phyloP scores from a whole-genome alignment of 2,888 invertebrate species.

The Sarcophaga subvicina region DNA sequence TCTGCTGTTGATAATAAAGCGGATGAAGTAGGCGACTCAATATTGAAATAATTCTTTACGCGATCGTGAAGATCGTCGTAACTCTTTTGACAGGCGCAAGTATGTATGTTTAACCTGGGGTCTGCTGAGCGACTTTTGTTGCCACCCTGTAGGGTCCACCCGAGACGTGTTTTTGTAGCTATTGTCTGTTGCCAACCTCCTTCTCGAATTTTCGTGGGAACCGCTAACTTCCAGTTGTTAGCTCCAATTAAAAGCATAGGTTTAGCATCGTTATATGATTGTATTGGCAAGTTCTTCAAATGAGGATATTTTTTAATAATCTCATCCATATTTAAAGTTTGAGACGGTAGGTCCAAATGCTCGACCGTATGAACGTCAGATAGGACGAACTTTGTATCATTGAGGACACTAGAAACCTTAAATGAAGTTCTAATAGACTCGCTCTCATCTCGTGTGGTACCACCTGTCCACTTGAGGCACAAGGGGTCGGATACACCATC shows the following conservation, averaged over 20 bases:
- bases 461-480: constrained; percentile 39
- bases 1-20: background rate
- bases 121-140: background rate
- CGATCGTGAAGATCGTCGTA: constrained; percentile 25
- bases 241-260: background rate
- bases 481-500: constrained; percentile 37
- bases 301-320: constrained; percentile 12
- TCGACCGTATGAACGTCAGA: constrained; percentile 33
- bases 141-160: background rate
- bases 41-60: background rate
- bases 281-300: background rate
- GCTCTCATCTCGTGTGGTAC: constrained; percentile 32
- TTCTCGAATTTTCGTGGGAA: constrained; percentile 18
- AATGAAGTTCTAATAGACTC: constrained; percentile 26
- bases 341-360: background rate
- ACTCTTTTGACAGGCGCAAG: constrained; percentile 22
- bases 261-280: background rate
- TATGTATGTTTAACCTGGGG: constrained; percentile 23
- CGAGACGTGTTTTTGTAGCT: background rate
- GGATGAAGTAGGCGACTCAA: background rate
- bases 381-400: background rate
- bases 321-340: constrained; percentile 20
- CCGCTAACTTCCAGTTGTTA: background rate
- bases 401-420: background rate
- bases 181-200: constrained; percentile 5